Percentiles rank a stretch among this genome's conserved stretches.
These are phyloP conservation scores for Stenchaetothrips biformis DNA, from an alignment of 2,888 invertebrate genomes.

Conservation along the genomic window DNA sequence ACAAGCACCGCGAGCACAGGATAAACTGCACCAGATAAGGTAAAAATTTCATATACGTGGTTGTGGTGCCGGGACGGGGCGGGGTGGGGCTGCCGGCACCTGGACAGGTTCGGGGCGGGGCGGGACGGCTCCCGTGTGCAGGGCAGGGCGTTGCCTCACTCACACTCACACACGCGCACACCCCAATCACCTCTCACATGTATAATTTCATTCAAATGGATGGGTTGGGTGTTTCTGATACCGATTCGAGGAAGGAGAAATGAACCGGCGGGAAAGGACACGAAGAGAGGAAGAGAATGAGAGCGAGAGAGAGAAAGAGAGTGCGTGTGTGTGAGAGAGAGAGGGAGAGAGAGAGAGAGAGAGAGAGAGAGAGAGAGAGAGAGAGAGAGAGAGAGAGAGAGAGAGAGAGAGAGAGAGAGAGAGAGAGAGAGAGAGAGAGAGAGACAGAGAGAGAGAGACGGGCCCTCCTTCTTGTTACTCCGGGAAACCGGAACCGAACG, in stretches of 20 bases:
- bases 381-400: constrained; percentile 30
- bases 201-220: constrained; percentile 21
- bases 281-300: constrained; percentile 32
- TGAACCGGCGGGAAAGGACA: neutral
- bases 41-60: neutral
- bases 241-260: constrained; percentile 27
- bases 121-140: constrained; percentile 34
- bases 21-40: neutral
- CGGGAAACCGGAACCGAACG: no score
- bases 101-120: constrained; percentile 33
- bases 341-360: constrained; percentile 29
- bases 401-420: constrained; percentile 29
- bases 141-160: constrained; percentile 25
- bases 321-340: constrained; percentile 28
- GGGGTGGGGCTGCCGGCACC: constrained; percentile 29
- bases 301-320: constrained; percentile 30
- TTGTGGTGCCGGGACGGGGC: neutral
- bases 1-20: neutral
- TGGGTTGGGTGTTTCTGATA: constrained; percentile 25
- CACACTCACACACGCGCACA: constrained; percentile 23
- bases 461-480: neutral
- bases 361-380: constrained; percentile 31
- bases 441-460: constrained; percentile 31
- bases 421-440: constrained; percentile 30
- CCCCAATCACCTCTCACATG: neutral